A percentile compares a stretch with the other conserved stretches of the same genome.
phyloP scores from a whole-genome alignment of 2,797 vertebrate species.

The Hafferia zeledoni region DNA sequence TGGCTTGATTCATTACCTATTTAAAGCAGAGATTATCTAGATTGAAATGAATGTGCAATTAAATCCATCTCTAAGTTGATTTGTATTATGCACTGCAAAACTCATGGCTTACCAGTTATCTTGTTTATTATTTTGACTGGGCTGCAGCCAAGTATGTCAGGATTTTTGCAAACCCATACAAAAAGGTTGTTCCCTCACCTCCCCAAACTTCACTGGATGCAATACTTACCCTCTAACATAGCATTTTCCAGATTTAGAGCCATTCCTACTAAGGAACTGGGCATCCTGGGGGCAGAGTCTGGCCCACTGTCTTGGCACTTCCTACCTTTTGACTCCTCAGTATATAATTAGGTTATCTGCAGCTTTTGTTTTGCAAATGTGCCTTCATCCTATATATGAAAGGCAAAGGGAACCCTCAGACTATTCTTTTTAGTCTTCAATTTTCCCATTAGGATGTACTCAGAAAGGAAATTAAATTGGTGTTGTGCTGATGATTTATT shows the following conservation, averaged over 20 bases:
- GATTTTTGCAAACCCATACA: not conserved
- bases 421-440: not conserved
- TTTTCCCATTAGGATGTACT: conserved; percentile 49
- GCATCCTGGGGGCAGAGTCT: not conserved
- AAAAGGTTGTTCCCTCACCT: not conserved
- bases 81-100: not conserved
- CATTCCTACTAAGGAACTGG: not conserved
- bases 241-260: not conserved
- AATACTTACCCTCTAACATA: not conserved
- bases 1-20: conserved; percentile 22
- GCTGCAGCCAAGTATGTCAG: not conserved
- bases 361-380: conserved; percentile 38
- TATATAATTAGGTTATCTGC: not conserved
- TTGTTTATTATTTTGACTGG: not conserved
- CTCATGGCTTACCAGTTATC: not conserved
- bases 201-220: not conserved
- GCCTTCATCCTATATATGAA: not conserved
- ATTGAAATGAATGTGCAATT: not conserved
- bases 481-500: conserved; percentile 56
- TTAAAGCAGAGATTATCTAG: not conserved
- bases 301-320: not conserved
- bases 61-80: not conserved
- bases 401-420: not conserved
- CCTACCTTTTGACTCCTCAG: not conserved
- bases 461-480: conserved; percentile 55